Percentiles rank a stretch among this genome's conserved stretches.
These are phyloP conservation scores for Parasteatoda lunata DNA, from an alignment of 2,888 invertebrate genomes.

Conservation along the genomic window DNA sequence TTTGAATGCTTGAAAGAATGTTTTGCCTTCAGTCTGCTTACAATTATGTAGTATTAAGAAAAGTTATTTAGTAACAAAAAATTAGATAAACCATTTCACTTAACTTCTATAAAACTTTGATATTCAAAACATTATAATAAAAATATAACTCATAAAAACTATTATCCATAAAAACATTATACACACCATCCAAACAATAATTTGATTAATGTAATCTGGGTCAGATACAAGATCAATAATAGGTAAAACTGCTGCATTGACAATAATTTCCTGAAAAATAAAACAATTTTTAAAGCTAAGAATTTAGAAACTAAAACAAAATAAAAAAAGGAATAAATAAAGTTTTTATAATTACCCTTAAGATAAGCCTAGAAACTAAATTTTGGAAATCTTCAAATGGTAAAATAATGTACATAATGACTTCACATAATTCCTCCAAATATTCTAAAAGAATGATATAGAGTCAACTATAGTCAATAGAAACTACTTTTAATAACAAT, in stretches of 20 bases:
- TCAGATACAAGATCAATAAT: slow-evolving; percentile 84
- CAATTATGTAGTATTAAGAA: too few species aligned
- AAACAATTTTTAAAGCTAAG: not conserved
- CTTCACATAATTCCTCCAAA: slow-evolving; percentile 86
- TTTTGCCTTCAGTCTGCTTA: too few species aligned
- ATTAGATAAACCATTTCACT: not conserved
- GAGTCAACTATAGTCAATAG: not conserved
- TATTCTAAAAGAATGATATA: slow-evolving; percentile 78
- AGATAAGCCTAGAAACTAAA: slow-evolving; percentile 84
- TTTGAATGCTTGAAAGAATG: too few species aligned
- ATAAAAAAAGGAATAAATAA: not conserved
- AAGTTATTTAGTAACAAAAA: too few species aligned
- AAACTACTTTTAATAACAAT: too few species aligned
- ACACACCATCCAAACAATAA: slow-evolving; percentile 88
- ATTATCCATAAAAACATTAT: too few species aligned
- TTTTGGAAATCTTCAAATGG: slow-evolving; percentile 90
- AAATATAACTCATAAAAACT: too few species aligned
- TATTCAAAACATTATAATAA: too few species aligned
- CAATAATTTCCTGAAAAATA: slow-evolving; percentile 82
- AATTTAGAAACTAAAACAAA: not conserved
- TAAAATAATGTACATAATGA: slow-evolving; percentile 86
- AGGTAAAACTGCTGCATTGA: slow-evolving; percentile 83
- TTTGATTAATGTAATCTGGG: slow-evolving; percentile 93
- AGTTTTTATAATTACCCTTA: slow-evolving; percentile 74
- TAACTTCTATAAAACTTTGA: too few species aligned